These are phyloP conservation scores for Byasa hedistus DNA, from an alignment of 2,888 invertebrate species.

Conservation along the genomic window DNA sequence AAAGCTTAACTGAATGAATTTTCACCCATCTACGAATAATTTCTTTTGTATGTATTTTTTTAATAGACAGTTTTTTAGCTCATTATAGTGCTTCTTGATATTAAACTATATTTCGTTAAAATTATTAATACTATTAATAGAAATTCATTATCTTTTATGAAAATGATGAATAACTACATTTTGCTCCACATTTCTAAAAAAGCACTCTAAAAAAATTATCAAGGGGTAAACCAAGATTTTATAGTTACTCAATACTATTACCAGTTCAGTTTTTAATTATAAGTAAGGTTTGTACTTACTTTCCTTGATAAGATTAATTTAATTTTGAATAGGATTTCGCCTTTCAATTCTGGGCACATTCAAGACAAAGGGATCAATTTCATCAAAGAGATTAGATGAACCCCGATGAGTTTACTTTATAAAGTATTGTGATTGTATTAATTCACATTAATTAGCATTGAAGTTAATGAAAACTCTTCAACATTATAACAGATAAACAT, in stretches of 20 bases:
- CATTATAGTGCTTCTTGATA: background rate
- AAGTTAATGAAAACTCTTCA: background rate
- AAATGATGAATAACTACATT: too few relatives aligned
- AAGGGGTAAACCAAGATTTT: background rate
- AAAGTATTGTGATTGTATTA: background rate
- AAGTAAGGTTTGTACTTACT: background rate
- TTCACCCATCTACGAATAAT: background rate
- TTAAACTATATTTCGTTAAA: too few relatives aligned
- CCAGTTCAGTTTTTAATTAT: slow-evolving; percentile 3
- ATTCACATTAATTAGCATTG: background rate
- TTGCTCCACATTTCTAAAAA: too few relatives aligned
- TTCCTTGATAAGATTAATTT: slow-evolving; percentile 8
- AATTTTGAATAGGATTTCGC: slow-evolving; percentile 10
- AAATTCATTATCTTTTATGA: too few relatives aligned
- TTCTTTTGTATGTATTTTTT: background rate
- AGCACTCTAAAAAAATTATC: background rate
- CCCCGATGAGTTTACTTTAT: slow-evolving; percentile 8
- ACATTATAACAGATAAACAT: too few relatives aligned
- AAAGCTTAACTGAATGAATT: background rate
- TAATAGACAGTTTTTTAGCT: background rate
- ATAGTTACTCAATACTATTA: background rate
- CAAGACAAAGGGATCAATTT: slow-evolving; percentile 15
- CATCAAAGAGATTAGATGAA: slow-evolving; percentile 18
- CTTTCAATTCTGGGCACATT: slow-evolving; percentile 9
- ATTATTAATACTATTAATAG: too few relatives aligned